Evolutionary conservation across 2,888 invertebrate species (phyloP), one percentile per base, ranked within the genome.

Genomic region (Pammene aurita): DNA sequence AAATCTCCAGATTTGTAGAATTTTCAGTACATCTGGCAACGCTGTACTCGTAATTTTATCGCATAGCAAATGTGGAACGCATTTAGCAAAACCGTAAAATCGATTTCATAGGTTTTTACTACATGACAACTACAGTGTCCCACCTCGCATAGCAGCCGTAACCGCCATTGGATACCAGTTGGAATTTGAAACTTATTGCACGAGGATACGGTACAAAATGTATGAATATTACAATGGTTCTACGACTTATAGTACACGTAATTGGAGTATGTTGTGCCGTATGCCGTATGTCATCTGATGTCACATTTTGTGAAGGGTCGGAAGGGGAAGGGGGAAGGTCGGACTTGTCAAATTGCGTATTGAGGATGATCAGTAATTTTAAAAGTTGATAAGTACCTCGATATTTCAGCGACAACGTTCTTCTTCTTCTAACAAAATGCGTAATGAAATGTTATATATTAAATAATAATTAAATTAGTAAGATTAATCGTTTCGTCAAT

Each of bases 51-150:
- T 58, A 34, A 44, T 46, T 54, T 50, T 61, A 67, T 57, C 44
- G 58, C 68, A 58, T 58, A 54, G 57, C 42, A 44, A 68, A 68
- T 68, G 63, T 68, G 63, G 57, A 42, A 56, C 52, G 68, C 57
- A 57, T 64, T 64, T 42, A 44, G 14, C 26, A 63, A 68, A 54
- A 42, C 38, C 63, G 18, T 44, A 14, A 14, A 35, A 57, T 63
- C 35, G 38, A 44, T 44, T 46, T 38, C 52, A 52, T 16, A 46
- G 16, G 52, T 57, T 44, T 16, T 38, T 55, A 54, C 13, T 54
- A 42, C 35, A 50, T 62, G 50, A 38, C 38, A 18, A 50, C 61
- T 50, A 62, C n/a, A 61, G 48, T 16, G 10, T 10, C 14, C 48
- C 38, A 38, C 7, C 7, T 9, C 7, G 6, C 38, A 38, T 6